Percentiles rank a stretch among this genome's conserved stretches.
Conservation (phyloP, 2,888 invertebrate genomes). For the Limenitis camilla region DNA sequence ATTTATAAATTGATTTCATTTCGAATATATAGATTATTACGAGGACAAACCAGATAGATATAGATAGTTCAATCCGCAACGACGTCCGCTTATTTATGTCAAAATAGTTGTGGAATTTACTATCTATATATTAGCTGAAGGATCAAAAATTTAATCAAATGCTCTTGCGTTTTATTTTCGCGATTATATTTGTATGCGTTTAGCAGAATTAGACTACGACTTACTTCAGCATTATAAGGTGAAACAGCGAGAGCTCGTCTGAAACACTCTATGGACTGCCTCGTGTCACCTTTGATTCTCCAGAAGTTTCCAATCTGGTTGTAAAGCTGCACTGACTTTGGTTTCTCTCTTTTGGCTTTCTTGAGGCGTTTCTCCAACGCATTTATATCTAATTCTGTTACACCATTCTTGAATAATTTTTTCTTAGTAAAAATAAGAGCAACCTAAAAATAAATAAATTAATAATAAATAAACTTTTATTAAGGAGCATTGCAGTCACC, state of each 20-base stretch:
- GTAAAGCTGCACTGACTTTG: conserved; percentile 87
- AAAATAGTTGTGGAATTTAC: too few species aligned
- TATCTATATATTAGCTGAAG: too few species aligned
- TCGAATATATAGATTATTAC: too few species aligned
- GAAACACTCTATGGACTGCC: conserved; percentile 92
- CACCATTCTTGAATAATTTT: conserved; percentile 73
- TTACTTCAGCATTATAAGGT: conserved; percentile 88
- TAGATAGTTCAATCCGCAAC: too few species aligned
- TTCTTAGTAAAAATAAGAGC: conserved; percentile 84
- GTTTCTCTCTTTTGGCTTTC: conserved; percentile 87
- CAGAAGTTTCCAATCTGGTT: conserved; percentile 95
- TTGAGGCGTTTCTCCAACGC: conserved; percentile 82
- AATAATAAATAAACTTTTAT: not conserved
- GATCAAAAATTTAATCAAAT: too few species aligned
- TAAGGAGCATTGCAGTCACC: too few species aligned
- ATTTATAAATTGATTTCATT: too few species aligned
- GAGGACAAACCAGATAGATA: too few species aligned
- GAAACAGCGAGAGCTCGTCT: conserved; percentile 88
- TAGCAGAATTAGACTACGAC: conserved; percentile 17
- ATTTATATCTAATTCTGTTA: conserved; percentile 82
- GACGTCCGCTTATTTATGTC: too few species aligned
- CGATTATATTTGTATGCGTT: too few species aligned
- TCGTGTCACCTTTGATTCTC: conserved; percentile 91
- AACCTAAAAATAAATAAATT: conserved; percentile 56
- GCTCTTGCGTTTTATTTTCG: too few species aligned